Evolutionary conservation across 2,888 invertebrate species (phyloP).

Genomic region (Atherix ibis): DNA sequence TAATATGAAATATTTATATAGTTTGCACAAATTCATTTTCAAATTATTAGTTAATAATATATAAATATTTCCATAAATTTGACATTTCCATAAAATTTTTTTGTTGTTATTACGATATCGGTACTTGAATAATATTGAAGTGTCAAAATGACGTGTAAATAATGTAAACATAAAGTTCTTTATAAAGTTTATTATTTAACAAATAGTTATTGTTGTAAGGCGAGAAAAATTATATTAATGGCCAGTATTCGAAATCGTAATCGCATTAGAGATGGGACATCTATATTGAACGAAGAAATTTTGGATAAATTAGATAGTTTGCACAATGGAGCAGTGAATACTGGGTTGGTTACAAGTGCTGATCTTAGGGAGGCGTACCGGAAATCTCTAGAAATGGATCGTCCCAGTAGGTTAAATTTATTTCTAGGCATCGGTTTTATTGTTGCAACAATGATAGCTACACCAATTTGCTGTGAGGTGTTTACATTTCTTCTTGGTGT

Average conservation of each 20-base stretch:
- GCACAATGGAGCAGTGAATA: constrained; percentile 23
- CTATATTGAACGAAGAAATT: not conserved
- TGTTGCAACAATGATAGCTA: constrained; percentile 26
- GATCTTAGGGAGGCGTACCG: constrained; percentile 27
- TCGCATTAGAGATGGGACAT: not conserved
- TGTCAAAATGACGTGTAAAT: too few species aligned
- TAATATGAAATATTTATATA: too few species aligned
- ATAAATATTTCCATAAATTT: too few species aligned
- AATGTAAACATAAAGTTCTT: too few species aligned
- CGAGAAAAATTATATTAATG: constrained; percentile 1
- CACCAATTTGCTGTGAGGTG: constrained; percentile 27
- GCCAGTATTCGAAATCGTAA: constrained; percentile 2
- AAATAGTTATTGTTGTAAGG: too few species aligned
- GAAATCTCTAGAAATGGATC: constrained; percentile 21
- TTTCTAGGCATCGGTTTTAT: constrained; percentile 26
- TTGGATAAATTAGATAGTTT: constrained; percentile 18
- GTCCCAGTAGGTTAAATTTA: constrained; percentile 21
- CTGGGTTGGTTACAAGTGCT: constrained; percentile 22
- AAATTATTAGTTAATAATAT: too few species aligned
- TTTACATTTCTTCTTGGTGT: constrained; percentile 37
- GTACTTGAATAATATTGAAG: too few species aligned
- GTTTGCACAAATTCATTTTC: too few species aligned
- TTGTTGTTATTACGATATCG: too few species aligned
- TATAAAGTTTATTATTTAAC: too few species aligned
- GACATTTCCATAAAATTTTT: too few species aligned